Conservation (phyloP, 2,888 invertebrate genomes). For the Fabriciana adippe region DNA sequence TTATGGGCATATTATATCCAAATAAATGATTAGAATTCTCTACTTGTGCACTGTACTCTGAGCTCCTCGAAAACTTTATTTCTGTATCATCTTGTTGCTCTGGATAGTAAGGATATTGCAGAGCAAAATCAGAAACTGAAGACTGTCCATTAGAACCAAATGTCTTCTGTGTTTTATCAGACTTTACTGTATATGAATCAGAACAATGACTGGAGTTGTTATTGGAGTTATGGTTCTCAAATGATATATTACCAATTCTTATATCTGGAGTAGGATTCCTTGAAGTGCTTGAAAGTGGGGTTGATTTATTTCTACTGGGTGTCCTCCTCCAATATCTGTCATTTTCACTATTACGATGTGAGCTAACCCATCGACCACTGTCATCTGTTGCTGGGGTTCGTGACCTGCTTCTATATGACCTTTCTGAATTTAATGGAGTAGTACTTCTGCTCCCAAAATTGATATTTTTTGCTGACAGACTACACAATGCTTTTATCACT, state of each 20-base stretch:
- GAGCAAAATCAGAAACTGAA: conserved; percentile 58
- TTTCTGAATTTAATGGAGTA: conserved; percentile 67
- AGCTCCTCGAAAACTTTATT: conserved; percentile 72
- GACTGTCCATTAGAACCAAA: conserved; percentile 50
- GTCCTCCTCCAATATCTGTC: conserved; percentile 72
- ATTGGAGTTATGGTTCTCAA: conserved; percentile 56
- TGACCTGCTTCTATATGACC: conserved; percentile 70
- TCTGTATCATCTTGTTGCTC: conserved; percentile 71
- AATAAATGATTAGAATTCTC: conserved; percentile 57
- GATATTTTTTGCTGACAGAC: conserved; percentile 70
- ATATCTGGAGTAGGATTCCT: conserved; percentile 63
- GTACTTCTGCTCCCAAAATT: conserved; percentile 69
- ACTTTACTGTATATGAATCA: conserved; percentile 58
- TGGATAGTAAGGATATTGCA: conserved; percentile 61
- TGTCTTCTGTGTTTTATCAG: conserved; percentile 64
- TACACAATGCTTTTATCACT: conserved; percentile 90
- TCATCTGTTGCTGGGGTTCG: conserved; percentile 69
- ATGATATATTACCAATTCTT: conserved; percentile 60
- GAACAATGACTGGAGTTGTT: conserved; percentile 52
- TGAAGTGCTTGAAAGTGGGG: conserved; percentile 54
- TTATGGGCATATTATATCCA: conserved; percentile 56
- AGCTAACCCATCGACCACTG: conserved; percentile 58
- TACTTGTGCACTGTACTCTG: conserved; percentile 63
- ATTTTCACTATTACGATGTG: conserved; percentile 60
- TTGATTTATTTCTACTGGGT: conserved; percentile 64